Conservation (phyloP, 1,140 invertebrate genomes). For the Drosophila leontia region DNA sequence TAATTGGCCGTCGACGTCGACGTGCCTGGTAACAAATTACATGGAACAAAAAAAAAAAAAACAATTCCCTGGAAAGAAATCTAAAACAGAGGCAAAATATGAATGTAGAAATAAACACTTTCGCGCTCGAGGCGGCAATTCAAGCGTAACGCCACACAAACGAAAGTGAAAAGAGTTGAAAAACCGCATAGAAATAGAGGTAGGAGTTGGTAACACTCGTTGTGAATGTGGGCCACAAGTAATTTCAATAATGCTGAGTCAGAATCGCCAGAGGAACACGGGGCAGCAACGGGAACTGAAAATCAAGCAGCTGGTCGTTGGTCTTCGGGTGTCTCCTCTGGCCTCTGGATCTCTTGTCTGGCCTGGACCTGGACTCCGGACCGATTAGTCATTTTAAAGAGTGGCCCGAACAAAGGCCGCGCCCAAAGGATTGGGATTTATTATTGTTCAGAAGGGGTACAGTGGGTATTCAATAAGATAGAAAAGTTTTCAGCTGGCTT, state of each 20-base stretch:
- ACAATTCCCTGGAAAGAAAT: constrained; percentile 23
- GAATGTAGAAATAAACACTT: constrained; percentile 58
- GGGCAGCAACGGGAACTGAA: constrained; percentile 1
- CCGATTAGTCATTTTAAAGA: constrained; percentile 61
- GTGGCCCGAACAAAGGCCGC: constrained; percentile 30
- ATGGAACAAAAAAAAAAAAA: neutral
- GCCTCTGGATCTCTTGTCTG: constrained; percentile 4
- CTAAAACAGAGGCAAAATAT: constrained; percentile 13
- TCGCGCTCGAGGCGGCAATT: constrained; percentile 53
- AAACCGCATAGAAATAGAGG: constrained; percentile 54
- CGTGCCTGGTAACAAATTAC: constrained; percentile 25
- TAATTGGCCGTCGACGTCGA: constrained; percentile 53
- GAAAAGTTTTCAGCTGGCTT: too few species aligned
- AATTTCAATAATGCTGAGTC: constrained; percentile 55
- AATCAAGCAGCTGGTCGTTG: constrained; percentile 52
- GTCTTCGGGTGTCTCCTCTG: constrained; percentile 11
- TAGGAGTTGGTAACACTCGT: constrained; percentile 3
- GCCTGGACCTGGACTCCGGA: constrained; percentile 4
- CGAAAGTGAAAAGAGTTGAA: constrained; percentile 74
- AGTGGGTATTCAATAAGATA: neutral
- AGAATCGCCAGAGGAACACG: constrained; percentile 1
- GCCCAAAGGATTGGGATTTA: constrained; percentile 48
- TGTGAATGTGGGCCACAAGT: constrained; percentile 28
- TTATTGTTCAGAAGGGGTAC: constrained; percentile 22
- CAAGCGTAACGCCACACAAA: constrained; percentile 58